These are phyloP conservation scores for Silurus glanis DNA, from an alignment of 2,113 vertebrate species.

Conservation along the genomic window DNA sequence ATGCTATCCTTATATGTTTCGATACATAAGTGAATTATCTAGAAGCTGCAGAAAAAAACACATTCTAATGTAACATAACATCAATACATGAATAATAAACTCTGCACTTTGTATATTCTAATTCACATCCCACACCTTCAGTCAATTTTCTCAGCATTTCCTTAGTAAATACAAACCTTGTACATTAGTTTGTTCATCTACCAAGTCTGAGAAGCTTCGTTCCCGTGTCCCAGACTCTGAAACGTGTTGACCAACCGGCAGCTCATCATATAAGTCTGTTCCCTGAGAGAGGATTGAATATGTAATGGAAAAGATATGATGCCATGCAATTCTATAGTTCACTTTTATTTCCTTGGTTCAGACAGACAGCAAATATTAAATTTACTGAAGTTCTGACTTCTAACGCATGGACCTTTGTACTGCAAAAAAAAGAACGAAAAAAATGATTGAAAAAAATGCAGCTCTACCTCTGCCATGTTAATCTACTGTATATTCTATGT, in stretches of 20 bases:
- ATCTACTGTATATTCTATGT: no score
- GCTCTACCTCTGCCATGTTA: no score
- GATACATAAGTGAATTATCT: no score
- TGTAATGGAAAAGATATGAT: neutral
- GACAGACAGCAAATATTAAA: no score
- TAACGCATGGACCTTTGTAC: no score
- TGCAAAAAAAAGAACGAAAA: no score
- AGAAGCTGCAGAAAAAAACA: no score
- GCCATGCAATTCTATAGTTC: no score
- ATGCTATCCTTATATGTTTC: no score
- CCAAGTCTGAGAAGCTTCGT: neutral
- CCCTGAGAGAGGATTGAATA: slow-evolving; percentile 6
- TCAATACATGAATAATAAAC: neutral
- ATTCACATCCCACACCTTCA: neutral
- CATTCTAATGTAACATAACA: neutral
- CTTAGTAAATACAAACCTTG: slow-evolving; percentile 16
- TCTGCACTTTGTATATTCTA: neutral
- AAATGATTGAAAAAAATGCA: no score
- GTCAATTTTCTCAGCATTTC: neutral
- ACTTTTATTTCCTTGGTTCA: no score
- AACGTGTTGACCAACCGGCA: neutral
- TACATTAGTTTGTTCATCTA: neutral
- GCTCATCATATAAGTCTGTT: neutral
- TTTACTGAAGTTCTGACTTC: no score
- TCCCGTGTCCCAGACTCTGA: slow-evolving; percentile 7